phyloP scores from a whole-genome alignment of 2,113 vertebrate genomes.

The Miniopterus natalensis region DNA sequence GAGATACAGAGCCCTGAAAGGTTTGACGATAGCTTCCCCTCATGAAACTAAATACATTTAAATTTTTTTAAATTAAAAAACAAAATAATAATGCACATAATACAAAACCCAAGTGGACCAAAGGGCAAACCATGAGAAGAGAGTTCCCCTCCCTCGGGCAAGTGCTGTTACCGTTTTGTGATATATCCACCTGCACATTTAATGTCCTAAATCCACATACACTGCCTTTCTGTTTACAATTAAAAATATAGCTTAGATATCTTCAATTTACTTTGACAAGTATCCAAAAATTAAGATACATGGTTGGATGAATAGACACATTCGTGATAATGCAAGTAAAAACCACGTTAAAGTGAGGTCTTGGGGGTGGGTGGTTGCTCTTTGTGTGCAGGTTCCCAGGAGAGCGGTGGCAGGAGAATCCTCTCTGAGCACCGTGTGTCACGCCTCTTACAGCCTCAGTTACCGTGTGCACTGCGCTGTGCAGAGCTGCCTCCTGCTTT shows the following conservation, averaged over 20 bases:
- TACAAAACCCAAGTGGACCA: background rate
- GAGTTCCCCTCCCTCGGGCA: background rate
- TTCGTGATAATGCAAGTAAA: background rate
- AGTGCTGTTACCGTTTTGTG: background rate
- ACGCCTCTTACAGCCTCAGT: background rate
- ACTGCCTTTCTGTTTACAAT: background rate
- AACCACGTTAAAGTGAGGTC: background rate
- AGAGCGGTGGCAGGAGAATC: background rate
- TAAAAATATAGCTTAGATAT: background rate
- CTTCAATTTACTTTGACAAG: background rate
- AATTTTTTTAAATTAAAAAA: slow-evolving; percentile 61
- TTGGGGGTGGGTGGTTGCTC: background rate
- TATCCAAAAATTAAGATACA: background rate
- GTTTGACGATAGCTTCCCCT: background rate
- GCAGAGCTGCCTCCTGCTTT: background rate
- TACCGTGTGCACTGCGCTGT: accelerated
- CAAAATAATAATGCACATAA: background rate
- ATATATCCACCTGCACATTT: background rate
- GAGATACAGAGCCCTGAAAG: background rate
- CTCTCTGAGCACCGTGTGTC: background rate
- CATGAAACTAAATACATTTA: slow-evolving; percentile 58
- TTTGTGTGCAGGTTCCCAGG: background rate
- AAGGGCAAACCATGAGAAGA: background rate
- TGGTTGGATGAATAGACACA: background rate
- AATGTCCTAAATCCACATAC: background rate